Evolutionary conservation across 2,888 invertebrate species (phyloP).

Genomic region (Trisateles emortualis): DNA sequence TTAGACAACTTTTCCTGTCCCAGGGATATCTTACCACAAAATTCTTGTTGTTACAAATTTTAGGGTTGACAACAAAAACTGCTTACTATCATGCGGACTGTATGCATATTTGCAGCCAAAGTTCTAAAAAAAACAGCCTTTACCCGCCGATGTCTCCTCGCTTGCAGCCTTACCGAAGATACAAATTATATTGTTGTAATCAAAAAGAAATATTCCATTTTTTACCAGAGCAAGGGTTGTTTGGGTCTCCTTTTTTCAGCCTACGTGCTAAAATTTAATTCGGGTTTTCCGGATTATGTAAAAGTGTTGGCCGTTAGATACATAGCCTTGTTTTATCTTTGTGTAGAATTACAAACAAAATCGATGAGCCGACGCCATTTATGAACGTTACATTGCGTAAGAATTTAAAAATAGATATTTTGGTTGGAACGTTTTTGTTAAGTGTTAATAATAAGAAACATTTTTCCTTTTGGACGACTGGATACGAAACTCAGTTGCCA

Average conservation of each 20-base stretch:
- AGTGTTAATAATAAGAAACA: no score
- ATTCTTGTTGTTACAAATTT: no score
- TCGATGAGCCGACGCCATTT: slow-evolving; percentile 16
- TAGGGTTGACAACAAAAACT: no score
- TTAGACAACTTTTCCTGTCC: no score
- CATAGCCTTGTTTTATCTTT: slow-evolving; percentile 55
- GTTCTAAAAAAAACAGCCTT: not conserved
- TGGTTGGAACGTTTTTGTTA: no score
- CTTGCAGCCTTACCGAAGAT: slow-evolving; percentile 60
- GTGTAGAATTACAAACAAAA: slow-evolving; percentile 27
- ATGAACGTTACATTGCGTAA: slow-evolving; percentile 22
- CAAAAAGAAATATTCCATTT: slow-evolving; percentile 86
- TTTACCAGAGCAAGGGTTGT: slow-evolving; percentile 76
- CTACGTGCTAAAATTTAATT: slow-evolving; percentile 86
- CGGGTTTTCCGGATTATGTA: slow-evolving; percentile 81
- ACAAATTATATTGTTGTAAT: slow-evolving; percentile 86
- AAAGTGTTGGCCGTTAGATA: slow-evolving; percentile 65
- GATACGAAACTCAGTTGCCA: no score
- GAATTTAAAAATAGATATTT: not conserved
- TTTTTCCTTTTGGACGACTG: no score
- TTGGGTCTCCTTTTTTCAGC: slow-evolving; percentile 70
- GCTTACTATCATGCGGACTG: no score
- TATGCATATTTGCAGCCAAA: not conserved
- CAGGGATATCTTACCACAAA: no score
- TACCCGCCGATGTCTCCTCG: slow-evolving; percentile 31